Base-by-base conservation (phyloP, 2,797 vertebrate species). In the Phataginus tetradactyla region DNA sequence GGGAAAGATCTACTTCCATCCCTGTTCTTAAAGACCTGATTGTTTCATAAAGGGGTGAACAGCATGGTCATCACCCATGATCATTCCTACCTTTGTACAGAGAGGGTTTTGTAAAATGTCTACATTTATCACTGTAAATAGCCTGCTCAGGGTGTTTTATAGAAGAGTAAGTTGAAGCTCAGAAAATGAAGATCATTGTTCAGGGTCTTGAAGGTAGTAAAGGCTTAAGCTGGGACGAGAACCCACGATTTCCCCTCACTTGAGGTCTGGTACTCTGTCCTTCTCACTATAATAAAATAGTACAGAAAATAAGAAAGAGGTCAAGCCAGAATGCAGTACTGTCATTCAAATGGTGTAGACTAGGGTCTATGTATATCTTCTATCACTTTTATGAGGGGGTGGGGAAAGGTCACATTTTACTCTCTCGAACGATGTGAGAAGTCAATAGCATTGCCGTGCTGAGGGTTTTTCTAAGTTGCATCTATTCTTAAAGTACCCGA, bases 141-240 rank as follows among this genome's bases (percentile, higher is more conserved):
- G 7, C 9, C 11, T 75, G 8, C 7, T 55, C 51, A 34, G 78
- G 13, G 7, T 5, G 87, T 49, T 80, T 97, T 86, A 42, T 57
- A n/a, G 55, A 94, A 71, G 12, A 63, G 14, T 90, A 55, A 64
- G 14, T 3, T 55, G n/a, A 71, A 29, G 18, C 25, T 87, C 61
- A 87, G 51, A 93, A 95, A 90, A 77, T 77, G 34, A 69, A 63
- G 59, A 74, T 87, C 25, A 7, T 80, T 86, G 39, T 45, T 80
- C 0, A 93, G 96, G 59, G 75, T 8, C 71, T 55, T 32, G 23
- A 90, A 7, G 3, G 17, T 94, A 51, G 13, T 51, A 75, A 79
- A 42, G 72, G 27, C 13, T 34, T 49, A 27, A 74, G 27, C 5
- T 85, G 63, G 37, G 69, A 86, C 55, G 75, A 95, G 66, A 59